These are phyloP conservation scores for Coptodon rendalli DNA, from an alignment of 2,113 vertebrate genomes.

Conservation along the genomic window DNA sequence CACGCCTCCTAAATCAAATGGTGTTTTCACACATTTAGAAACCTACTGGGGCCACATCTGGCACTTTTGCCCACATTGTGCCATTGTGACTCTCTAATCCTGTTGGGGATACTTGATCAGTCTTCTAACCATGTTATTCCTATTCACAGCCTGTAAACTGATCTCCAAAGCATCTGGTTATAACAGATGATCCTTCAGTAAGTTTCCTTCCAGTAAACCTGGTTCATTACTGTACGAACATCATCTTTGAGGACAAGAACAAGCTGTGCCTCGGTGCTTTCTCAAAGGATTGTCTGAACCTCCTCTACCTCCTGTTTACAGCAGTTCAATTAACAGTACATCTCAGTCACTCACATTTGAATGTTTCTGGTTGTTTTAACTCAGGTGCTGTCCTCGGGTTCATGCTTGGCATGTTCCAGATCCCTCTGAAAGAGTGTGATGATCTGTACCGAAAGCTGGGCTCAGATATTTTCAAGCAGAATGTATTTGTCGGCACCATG, in stretches of 20 bases:
- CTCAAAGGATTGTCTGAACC: background rate
- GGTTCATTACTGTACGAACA: background rate
- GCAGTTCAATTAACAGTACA: background rate
- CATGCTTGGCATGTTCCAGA: conserved; percentile 91
- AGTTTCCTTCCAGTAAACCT: background rate
- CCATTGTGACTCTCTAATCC: background rate
- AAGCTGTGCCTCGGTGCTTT: background rate
- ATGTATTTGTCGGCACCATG: conserved; percentile 90
- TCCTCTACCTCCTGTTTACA: background rate
- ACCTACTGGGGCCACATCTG: conserved; percentile 22
- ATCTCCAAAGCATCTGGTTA: background rate
- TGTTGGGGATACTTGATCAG: background rate
- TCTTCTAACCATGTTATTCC: background rate
- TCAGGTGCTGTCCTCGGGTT: conserved; percentile 92
- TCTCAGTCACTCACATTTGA: background rate
- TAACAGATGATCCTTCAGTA: background rate
- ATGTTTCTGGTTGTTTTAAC: conserved; percentile 1
- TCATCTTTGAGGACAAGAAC: background rate
- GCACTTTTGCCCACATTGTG: background rate
- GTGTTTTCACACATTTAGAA: conserved; percentile 1
- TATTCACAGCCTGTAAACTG: background rate
- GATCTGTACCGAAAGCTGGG: conserved; percentile 89
- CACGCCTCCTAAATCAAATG: background rate
- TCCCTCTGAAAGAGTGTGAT: conserved; percentile 88
- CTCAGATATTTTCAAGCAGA: conserved; percentile 94